Conservation (phyloP, 2,113 vertebrate species). For the Amia ocellicauda region DNA sequence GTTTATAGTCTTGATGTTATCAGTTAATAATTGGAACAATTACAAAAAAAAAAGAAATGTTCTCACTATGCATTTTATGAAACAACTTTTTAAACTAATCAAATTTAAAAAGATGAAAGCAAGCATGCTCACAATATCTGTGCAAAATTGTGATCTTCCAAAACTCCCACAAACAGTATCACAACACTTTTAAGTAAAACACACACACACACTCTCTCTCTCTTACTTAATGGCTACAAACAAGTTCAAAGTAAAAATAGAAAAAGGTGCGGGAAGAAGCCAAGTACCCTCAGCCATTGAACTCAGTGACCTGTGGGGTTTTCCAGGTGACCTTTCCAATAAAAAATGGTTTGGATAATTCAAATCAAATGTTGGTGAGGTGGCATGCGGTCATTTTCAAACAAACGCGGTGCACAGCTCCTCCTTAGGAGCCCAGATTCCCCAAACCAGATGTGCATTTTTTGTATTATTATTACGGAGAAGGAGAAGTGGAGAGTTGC, state of each 20-base stretch:
- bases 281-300: slow-evolving; percentile 44
- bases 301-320: slow-evolving; percentile 50
- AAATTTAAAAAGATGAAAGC: too few species aligned
- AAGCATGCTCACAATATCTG: too few species aligned
- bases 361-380: slow-evolving; percentile 66
- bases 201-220: too few species aligned
- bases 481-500: slow-evolving; percentile 70
- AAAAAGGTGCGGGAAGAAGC: slow-evolving; percentile 17
- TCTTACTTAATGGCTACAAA: too few species aligned
- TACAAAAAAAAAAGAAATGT: slow-evolving; percentile 10
- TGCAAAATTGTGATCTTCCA: too few species aligned
- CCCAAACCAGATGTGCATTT: slow-evolving; percentile 72
- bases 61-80: too few species aligned
- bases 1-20: too few species aligned
- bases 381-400: slow-evolving; percentile 56
- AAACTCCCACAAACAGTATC: too few species aligned
- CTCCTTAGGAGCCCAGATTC: slow-evolving; percentile 32
- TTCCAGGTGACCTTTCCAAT: slow-evolving; percentile 60
- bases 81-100: too few species aligned
- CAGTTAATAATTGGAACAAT: slow-evolving; percentile 27
- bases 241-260: slow-evolving; percentile 43
- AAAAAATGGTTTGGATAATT: slow-evolving; percentile 67
- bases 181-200: background rate
- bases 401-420: slow-evolving; percentile 47
- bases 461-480: slow-evolving; percentile 68